Conservation (phyloP, 1,140 invertebrate species). For the Drosophila obscura region DNA sequence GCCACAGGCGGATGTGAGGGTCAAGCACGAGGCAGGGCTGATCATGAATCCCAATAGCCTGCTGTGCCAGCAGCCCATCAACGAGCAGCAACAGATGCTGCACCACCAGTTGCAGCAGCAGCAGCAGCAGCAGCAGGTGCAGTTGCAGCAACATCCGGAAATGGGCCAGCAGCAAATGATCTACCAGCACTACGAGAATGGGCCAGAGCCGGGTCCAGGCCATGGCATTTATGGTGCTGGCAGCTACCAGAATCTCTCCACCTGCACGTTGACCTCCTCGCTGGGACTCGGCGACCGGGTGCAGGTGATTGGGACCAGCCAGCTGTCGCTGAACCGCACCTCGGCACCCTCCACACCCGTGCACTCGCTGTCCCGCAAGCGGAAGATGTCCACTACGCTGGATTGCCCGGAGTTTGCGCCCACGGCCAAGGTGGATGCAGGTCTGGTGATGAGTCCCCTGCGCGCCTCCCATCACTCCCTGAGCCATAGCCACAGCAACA, state of each 20-base stretch:
- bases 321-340: slow-evolving; percentile 66
- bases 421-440: slow-evolving; percentile 66
- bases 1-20: slow-evolving; percentile 57
- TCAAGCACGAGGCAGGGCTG: slow-evolving; percentile 72
- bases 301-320: slow-evolving; percentile 78
- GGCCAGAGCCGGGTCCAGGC: slow-evolving; percentile 22
- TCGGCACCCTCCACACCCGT: slow-evolving; percentile 77
- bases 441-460: slow-evolving; percentile 70
- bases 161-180: slow-evolving; percentile 52
- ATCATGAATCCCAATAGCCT: slow-evolving; percentile 68
- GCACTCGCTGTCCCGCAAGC: slow-evolving; percentile 75
- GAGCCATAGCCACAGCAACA: slow-evolving; percentile 10
- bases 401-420: slow-evolving; percentile 65
- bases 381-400: slow-evolving; percentile 77
- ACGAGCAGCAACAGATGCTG: slow-evolving; percentile 35
- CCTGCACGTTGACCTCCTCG: slow-evolving; percentile 71
- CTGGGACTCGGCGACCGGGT: slow-evolving; percentile 71
- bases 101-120: slow-evolving; percentile 44
- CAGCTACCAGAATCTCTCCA: slow-evolving; percentile 70
- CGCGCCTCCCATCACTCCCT: slow-evolving; percentile 66
- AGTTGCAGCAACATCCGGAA: slow-evolving; percentile 49
- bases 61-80: slow-evolving; percentile 49
- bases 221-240: slow-evolving; percentile 52
- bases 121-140: slow-evolving; percentile 37
- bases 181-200: slow-evolving; percentile 62